Percentiles rank a stretch among this genome's conserved stretches.
These are phyloP conservation scores for Catostomus latipinnis DNA, from an alignment of 2,797 vertebrate genomes.

Conservation along the genomic window DNA sequence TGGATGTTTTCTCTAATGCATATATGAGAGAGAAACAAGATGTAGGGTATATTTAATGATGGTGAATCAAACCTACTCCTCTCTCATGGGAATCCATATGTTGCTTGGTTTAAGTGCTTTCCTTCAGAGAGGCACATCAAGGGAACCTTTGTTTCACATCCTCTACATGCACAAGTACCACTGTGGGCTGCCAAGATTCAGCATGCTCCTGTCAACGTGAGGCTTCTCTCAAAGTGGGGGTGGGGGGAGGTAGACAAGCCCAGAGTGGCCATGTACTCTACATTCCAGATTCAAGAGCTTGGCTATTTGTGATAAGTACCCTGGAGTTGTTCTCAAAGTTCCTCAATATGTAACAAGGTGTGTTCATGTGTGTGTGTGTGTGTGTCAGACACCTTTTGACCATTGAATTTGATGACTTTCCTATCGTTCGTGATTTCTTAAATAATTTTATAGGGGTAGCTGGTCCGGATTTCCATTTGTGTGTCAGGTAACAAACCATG, in stretches of 20 bases:
- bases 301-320: background rate
- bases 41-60: slow-evolving; percentile 15
- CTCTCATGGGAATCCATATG: slow-evolving; percentile 1
- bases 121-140: slow-evolving; percentile 7
- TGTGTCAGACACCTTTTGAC: background rate
- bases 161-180: background rate
- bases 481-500: too few species aligned
- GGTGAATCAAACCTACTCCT: background rate
- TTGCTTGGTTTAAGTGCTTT: slow-evolving; percentile 2
- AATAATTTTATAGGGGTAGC: too few species aligned
- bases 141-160: background rate
- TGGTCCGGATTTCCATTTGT: too few species aligned
- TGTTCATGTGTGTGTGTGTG: too few species aligned
- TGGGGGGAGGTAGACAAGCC: slow-evolving; percentile 15
- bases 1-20: slow-evolving; percentile 6
- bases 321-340: background rate
- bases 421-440: too few species aligned
- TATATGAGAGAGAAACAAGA: background rate
- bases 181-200: slow-evolving; percentile 13
- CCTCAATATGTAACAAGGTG: slow-evolving; percentile 8
- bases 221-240: slow-evolving; percentile 24
- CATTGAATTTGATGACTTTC: too few species aligned
- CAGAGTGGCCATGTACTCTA: background rate
- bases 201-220: slow-evolving; percentile 41
- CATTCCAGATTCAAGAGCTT: background rate